Base-by-base conservation (phyloP, 2,888 invertebrate species). In the Mechanitis mazaeus region DNA sequence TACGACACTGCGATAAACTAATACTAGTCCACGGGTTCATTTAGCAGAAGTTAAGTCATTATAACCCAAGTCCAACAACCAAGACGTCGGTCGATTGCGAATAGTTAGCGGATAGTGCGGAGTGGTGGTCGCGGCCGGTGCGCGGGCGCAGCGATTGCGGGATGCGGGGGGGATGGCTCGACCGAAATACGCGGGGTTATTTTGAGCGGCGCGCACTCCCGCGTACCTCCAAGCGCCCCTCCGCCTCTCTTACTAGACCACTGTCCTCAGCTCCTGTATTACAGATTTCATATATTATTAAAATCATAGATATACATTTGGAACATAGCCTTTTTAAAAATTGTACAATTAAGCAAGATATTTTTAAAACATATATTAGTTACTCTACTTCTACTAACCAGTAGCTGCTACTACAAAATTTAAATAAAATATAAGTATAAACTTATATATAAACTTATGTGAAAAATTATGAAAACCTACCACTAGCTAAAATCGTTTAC, bases 61-160 rank as follows among this genome's bases (percentile, higher is more conserved):
- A 92, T 93, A 92, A 86, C 92, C 92, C 92, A 92, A 93, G 91
- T 91, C 91, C 91, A 89, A 93, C 91, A 89, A 93, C 93, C 94
- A 95, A 95, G 95, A 95, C 95, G 95, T 95, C 95, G 95, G 94
- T 95, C 95, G 95, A 95, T 95, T 95, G 94, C 94, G 94, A 94
- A 94, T 94, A 93, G 94, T 93, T 93, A 94, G 94, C 94, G 94
- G 94, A 94, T 94, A 94, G 94, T 94, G 94, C 90, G 79, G 78
- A 70, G 79, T 74, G 69, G 70, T 68, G 75, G 66, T 71, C 71
- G 63, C 72, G 79, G 73, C 75, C 78, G 76, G 75, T 78, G 80
- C 77, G 84, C 80, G 77, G 74, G 79, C 80, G 80, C 71, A 64
- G 64, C 64, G 66, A 55, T 65, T 68, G 60, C 73, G 77, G 72